Conservation (phyloP, 2,888 invertebrate genomes). For the Aproaerema taeniolella region DNA sequence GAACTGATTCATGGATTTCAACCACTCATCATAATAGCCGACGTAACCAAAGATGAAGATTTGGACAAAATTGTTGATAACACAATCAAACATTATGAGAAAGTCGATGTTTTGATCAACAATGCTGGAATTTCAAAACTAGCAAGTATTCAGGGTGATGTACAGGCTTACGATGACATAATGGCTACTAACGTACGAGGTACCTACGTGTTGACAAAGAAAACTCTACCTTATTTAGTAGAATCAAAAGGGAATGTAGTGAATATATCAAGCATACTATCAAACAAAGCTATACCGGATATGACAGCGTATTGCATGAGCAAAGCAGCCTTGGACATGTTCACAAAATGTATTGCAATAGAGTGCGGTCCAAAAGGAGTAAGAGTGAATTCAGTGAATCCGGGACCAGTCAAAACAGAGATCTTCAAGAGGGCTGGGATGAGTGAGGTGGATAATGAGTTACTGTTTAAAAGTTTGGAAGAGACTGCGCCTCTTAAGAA, state of each 20-base stretch:
- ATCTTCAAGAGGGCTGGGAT: slow-evolving; percentile 46
- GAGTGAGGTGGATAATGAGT: slow-evolving; percentile 33
- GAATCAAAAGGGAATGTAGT: slow-evolving; percentile 50
- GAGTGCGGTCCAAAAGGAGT: slow-evolving; percentile 47
- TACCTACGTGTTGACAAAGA: slow-evolving; percentile 42
- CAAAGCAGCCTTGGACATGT: slow-evolving; percentile 57
- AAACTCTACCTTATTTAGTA: slow-evolving; percentile 38
- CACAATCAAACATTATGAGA: slow-evolving; percentile 38
- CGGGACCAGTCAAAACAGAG: slow-evolving; percentile 52
- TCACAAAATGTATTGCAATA: slow-evolving; percentile 52
- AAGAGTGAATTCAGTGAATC: slow-evolving; percentile 55
- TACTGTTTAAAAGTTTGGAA: slow-evolving; percentile 35
- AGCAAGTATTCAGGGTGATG: slow-evolving; percentile 26
- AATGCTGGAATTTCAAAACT: slow-evolving; percentile 46
- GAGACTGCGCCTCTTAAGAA: slow-evolving; percentile 39
- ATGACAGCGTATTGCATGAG: slow-evolving; percentile 57
- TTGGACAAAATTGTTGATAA: slow-evolving; percentile 39
- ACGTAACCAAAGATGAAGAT: slow-evolving; percentile 45
- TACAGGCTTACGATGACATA: slow-evolving; percentile 41
- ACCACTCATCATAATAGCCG: slow-evolving; percentile 45
- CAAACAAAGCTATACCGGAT: slow-evolving; percentile 37
- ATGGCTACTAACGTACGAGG: slow-evolving; percentile 53
- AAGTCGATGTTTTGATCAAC: slow-evolving; percentile 51
- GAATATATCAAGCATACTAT: slow-evolving; percentile 50
- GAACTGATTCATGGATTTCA: slow-evolving; percentile 35